Conservation (phyloP, 2,888 invertebrate genomes). For the Serripes groenlandicus region DNA sequence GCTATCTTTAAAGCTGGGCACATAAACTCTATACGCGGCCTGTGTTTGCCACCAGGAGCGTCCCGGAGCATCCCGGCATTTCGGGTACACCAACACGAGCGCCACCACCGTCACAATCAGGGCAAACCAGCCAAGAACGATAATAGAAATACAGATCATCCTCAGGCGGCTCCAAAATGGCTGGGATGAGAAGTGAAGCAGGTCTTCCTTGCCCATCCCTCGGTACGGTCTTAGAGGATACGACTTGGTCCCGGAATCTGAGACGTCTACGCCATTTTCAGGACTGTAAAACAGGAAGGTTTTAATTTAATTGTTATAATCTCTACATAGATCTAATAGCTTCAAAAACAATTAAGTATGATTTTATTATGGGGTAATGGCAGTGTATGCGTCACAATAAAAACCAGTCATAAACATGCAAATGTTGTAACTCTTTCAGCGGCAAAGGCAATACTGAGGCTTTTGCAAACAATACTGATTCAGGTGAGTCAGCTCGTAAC, state of each 20-base stretch:
- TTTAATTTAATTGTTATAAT: background rate
- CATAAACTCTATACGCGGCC: conserved; percentile 80
- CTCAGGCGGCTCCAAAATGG: conserved; percentile 83
- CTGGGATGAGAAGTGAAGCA: conserved; percentile 80
- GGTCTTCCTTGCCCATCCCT: conserved; percentile 85
- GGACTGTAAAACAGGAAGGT: too few species aligned
- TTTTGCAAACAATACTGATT: too few species aligned
- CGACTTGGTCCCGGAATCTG: conserved; percentile 7
- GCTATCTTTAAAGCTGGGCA: conserved; percentile 83
- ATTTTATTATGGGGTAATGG: background rate
- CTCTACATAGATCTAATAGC: conserved; percentile 1
- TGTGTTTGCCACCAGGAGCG: conserved; percentile 83
- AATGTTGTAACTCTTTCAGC: too few species aligned
- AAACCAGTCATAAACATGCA: too few species aligned
- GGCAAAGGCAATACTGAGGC: too few species aligned
- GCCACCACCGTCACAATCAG: conserved; percentile 83
- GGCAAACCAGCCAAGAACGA: conserved; percentile 81
- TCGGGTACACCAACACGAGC: conserved; percentile 81
- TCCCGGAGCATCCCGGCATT: conserved; percentile 69
- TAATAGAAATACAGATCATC: conserved; percentile 76
- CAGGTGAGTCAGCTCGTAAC: too few species aligned
- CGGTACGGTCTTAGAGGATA: conserved; percentile 69
- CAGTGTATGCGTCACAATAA: background rate
- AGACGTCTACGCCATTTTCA: conserved; percentile 41
- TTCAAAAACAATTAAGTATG: background rate